phyloP scores from a whole-genome alignment of 2,888 invertebrate genomes.

The Micoletzkya japonica region DNA sequence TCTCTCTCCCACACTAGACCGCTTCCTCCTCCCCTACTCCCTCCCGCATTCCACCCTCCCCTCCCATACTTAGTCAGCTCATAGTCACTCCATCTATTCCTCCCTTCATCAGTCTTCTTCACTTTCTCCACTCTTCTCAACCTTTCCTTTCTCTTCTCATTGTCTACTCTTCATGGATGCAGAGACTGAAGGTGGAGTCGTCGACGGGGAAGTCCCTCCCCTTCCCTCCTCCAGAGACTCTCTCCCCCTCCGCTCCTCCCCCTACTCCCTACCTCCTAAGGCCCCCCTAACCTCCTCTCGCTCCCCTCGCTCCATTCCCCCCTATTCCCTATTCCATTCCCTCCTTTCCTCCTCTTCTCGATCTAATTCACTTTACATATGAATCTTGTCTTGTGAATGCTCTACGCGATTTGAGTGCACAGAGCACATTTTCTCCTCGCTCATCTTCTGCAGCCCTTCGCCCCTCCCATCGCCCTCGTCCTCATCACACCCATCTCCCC shows the following conservation, averaged over 20 bases:
- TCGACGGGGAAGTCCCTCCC: neutral
- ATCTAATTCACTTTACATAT: neutral
- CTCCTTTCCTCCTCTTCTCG: neutral
- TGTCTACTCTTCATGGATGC: no score
- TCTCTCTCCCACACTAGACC: no score
- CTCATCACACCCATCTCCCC: neutral
- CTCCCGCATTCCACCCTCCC: no score
- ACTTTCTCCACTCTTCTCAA: neutral
- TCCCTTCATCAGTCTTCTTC: neutral
- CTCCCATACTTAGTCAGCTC: no score
- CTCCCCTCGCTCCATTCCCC: neutral
- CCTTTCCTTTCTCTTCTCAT: neutral
- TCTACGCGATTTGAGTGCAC: no score
- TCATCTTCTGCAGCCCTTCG: neutral
- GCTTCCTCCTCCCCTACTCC: no score
- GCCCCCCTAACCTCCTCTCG: no score
- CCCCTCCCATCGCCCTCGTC: neutral
- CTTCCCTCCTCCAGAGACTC: neutral
- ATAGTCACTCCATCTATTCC: neutral
- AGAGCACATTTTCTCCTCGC: neutral
- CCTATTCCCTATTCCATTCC: neutral
- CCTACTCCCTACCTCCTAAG: constrained; percentile 1
- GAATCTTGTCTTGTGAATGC: neutral
- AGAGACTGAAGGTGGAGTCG: neutral
- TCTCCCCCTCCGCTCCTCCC: neutral